These are phyloP conservation scores for Zoanthus sociatus DNA, from an alignment of 92 coral and sea anemone species.

Conservation along the genomic window DNA sequence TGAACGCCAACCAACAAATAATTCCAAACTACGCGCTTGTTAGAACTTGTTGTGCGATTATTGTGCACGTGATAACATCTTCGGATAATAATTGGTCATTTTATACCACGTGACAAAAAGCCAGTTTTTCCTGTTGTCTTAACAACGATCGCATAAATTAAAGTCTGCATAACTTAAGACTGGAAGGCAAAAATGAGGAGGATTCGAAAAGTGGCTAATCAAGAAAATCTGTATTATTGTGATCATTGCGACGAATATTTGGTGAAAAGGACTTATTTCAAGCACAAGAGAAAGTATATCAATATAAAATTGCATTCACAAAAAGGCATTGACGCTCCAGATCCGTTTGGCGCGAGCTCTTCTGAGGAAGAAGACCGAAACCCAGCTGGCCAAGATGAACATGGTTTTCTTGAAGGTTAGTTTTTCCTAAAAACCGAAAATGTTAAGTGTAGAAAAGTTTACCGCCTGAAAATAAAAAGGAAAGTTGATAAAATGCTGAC, in stretches of 20 bases:
- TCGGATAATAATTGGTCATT: background rate
- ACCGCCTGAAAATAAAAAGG: background rate
- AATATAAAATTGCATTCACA: background rate
- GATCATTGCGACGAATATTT: conserved; percentile 14
- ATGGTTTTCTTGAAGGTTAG: background rate
- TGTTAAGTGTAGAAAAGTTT: too few relatives aligned
- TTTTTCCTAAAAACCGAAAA: background rate
- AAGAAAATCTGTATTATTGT: background rate
- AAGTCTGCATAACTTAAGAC: background rate
- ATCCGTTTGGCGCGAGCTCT: conserved; percentile 18
- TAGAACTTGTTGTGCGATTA: background rate
- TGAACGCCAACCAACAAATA: background rate
- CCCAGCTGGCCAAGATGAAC: conserved; percentile 1
- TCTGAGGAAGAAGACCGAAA: conserved; percentile 16
- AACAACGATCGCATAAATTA: background rate
- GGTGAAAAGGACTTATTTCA: conserved; percentile 3
- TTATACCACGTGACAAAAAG: conserved; percentile 6
- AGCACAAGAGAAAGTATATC: conserved; percentile 18
- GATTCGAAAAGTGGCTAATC: background rate
- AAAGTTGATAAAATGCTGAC: background rate
- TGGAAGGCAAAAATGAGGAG: background rate
- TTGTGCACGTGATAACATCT: background rate
- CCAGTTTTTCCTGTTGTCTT: conserved; percentile 15
- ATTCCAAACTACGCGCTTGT: conserved; percentile 2
- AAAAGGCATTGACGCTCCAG: conserved; percentile 20